Evolutionary conservation across 2,113 vertebrate species (phyloP).

Genomic region (Pachyramphus minor): DNA sequence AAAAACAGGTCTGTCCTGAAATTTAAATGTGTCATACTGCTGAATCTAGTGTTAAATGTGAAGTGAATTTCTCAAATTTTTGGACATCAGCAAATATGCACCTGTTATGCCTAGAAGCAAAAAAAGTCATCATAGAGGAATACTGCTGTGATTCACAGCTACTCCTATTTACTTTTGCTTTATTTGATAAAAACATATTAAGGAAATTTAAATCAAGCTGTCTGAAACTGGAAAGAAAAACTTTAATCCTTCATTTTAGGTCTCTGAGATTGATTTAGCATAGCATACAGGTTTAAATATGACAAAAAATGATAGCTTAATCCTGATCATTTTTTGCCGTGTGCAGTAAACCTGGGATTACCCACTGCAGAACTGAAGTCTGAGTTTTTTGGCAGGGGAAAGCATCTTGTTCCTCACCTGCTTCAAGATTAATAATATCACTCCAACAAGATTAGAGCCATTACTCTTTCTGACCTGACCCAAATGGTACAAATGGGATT

Average conservation of each 20-base stretch:
- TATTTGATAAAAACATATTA: not conserved
- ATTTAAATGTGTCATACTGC: not conserved
- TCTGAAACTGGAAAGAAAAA: not conserved
- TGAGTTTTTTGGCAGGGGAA: slow-evolving; percentile 52
- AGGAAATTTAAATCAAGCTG: not conserved
- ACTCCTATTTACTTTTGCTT: not conserved
- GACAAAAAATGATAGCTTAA: slow-evolving; percentile 25
- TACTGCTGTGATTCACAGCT: slow-evolving; percentile 6
- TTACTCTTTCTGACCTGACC: slow-evolving; percentile 74
- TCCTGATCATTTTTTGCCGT: slow-evolving; percentile 48
- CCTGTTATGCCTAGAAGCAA: not conserved
- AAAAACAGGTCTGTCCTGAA: not conserved
- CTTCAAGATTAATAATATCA: slow-evolving; percentile 74
- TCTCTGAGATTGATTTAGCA: slow-evolving; percentile 34
- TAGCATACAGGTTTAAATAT: slow-evolving; percentile 26
- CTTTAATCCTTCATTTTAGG: not conserved
- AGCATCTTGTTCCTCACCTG: slow-evolving; percentile 55
- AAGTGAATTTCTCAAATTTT: not conserved
- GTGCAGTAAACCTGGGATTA: slow-evolving; percentile 42
- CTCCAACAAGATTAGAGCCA: slow-evolving; percentile 67
- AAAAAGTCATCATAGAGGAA: not conserved
- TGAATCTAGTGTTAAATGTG: not conserved
- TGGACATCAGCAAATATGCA: not conserved
- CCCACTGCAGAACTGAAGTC: slow-evolving; percentile 13
- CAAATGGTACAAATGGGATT: slow-evolving; percentile 76